These are phyloP conservation scores for Emmelina monodactyla DNA, from an alignment of 2,888 invertebrate genomes.

Conservation along the genomic window DNA sequence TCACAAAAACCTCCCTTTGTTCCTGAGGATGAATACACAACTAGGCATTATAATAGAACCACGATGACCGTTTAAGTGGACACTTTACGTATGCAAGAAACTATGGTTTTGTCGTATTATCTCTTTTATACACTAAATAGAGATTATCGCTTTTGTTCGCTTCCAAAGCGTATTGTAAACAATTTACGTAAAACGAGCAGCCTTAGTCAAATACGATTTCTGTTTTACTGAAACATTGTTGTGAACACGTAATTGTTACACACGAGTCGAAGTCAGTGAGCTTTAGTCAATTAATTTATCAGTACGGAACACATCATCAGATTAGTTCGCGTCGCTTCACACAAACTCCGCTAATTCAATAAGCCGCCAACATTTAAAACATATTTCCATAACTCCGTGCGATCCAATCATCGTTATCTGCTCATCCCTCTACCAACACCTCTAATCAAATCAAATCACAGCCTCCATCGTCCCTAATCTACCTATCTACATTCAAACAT, in stretches of 20 bases:
- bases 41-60: constrained; percentile 28
- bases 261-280: constrained; percentile 19
- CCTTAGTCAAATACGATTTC: too few relatives aligned
- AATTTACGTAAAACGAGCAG: too few relatives aligned
- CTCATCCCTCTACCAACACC: constrained; percentile 56
- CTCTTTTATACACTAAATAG: background rate
- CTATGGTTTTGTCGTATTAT: background rate
- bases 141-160: background rate
- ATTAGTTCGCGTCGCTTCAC: constrained; percentile 47
- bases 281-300: constrained; percentile 32
- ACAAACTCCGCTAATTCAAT: constrained; percentile 57
- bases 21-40: constrained; percentile 30
- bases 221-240: too few relatives aligned
- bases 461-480: constrained; percentile 64
- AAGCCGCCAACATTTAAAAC: constrained; percentile 63
- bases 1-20: constrained; percentile 40
- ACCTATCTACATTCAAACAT: constrained; percentile 61
- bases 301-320: constrained; percentile 35
- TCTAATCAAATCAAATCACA: constrained; percentile 67
- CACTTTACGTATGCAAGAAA: constrained; percentile 20
- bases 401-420: constrained; percentile 63
- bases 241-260: too few relatives aligned
- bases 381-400: constrained; percentile 57
- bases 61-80: constrained; percentile 44
- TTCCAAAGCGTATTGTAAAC: too few relatives aligned